Percentiles rank a stretch among this genome's conserved stretches.
Evolutionary conservation across 2,888 invertebrate genomes (phyloP).

Genomic region (Lasioglossum zephyrum): DNA sequence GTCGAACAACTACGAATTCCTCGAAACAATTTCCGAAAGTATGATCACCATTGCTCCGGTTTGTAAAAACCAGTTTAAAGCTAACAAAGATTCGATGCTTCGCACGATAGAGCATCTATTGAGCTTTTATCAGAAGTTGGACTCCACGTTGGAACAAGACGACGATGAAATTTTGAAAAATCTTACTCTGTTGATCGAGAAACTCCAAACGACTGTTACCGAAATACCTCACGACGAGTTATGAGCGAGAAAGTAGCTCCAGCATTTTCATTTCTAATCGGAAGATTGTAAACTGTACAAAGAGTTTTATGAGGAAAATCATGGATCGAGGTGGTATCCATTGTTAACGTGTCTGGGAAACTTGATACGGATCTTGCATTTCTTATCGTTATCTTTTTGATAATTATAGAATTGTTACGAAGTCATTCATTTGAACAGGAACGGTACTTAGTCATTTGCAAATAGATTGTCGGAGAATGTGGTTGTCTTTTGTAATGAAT

Average conservation of each 20-base stretch:
- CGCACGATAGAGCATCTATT: constrained; percentile 67
- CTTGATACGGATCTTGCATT: constrained; percentile 9
- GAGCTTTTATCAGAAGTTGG: constrained; percentile 66
- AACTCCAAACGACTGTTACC: constrained; percentile 60
- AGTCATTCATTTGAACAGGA: constrained; percentile 8
- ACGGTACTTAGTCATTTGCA: constrained; percentile 31
- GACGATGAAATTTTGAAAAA: constrained; percentile 68
- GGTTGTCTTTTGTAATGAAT: constrained; percentile 33
- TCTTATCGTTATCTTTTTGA: constrained; percentile 20
- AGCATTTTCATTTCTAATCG: constrained; percentile 29
- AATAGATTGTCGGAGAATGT: constrained; percentile 40
- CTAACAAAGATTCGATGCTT: constrained; percentile 64
- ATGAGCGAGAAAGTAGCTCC: constrained; percentile 39
- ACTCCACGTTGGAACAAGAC: constrained; percentile 51
- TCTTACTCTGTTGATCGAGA: constrained; percentile 62
- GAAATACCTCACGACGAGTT: constrained; percentile 72
- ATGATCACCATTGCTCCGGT: constrained; percentile 74
- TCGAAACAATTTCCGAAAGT: constrained; percentile 81
- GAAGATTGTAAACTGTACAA: constrained; percentile 32
- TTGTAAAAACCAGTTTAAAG: constrained; percentile 73
- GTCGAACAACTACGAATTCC: constrained; percentile 83
- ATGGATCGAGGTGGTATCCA: constrained; percentile 1
- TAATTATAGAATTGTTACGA: constrained; percentile 3
- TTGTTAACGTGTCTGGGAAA: constrained; percentile 30
- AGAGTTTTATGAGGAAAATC: constrained; percentile 15